These are phyloP conservation scores for Chrysomallon squamiferum DNA, from an alignment of 1,140 invertebrate species.

Conservation along the genomic window DNA sequence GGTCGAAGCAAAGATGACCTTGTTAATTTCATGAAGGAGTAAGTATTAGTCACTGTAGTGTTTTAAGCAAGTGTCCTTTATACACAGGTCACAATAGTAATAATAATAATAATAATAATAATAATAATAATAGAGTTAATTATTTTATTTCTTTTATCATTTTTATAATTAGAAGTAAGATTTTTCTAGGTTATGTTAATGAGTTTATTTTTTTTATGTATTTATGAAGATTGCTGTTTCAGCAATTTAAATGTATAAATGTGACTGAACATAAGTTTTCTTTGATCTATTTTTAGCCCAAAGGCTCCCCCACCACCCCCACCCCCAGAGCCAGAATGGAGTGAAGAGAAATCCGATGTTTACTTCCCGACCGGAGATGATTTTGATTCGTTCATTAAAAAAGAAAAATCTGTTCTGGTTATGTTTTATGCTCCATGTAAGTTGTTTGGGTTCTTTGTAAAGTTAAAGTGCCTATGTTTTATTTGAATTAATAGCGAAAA, in stretches of 20 bases:
- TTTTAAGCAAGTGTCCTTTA: background rate
- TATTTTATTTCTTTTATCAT: no score
- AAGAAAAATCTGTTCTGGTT: slow-evolving; percentile 44
- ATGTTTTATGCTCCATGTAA: slow-evolving; percentile 65
- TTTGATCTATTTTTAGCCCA: slow-evolving; percentile 61
- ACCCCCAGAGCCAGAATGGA: slow-evolving; percentile 61
- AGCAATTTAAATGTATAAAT: no score
- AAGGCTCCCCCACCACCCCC: slow-evolving; percentile 54
- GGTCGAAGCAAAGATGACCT: slow-evolving; percentile 64
- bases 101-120: background rate
- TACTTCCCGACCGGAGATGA: slow-evolving; percentile 65
- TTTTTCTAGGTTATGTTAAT: background rate
- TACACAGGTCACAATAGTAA: background rate
- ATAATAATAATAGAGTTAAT: background rate
- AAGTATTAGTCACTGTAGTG: slow-evolving; percentile 27
- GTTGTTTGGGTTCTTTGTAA: slow-evolving; percentile 4
- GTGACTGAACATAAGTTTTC: no score
- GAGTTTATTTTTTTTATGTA: background rate
- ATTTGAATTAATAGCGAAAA: background rate
- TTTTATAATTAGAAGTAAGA: background rate
- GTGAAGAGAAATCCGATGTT: slow-evolving; percentile 62
- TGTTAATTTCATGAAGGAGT: slow-evolving; percentile 66
- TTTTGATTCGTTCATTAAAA: slow-evolving; percentile 64
- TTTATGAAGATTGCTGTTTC: no score
- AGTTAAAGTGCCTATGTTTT: background rate